A percentile compares a stretch with the other conserved stretches of the same genome.
Conservation (phyloP, 1,140 invertebrate species). For the Andricus grossulariae region DNA sequence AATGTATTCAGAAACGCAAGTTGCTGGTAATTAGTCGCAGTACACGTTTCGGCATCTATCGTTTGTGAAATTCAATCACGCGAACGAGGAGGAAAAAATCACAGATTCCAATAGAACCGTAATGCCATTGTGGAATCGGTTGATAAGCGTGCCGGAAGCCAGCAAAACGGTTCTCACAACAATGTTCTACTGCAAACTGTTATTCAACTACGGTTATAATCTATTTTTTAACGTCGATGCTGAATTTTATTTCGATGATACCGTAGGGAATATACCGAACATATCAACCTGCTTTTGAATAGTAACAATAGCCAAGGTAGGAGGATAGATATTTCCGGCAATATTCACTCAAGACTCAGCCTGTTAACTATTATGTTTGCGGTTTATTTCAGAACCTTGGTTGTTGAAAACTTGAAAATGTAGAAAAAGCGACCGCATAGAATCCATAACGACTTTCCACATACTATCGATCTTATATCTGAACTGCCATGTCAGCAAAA, state of each 20-base stretch:
- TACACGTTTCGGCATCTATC: neutral
- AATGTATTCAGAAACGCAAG: neutral
- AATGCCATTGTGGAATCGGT: constrained; percentile 1
- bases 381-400: no score
- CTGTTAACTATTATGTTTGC: no score
- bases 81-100: neutral
- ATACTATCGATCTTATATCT: constrained; percentile 62
- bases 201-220: neutral
- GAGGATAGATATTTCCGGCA: no score
- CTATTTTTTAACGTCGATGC: neutral
- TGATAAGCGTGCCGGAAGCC: constrained; percentile 21
- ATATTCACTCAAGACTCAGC: no score
- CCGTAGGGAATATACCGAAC: no score
- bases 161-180: constrained; percentile 7
- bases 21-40: neutral
- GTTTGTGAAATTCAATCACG: constrained; percentile 22
- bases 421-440: no score
- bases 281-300: no score
- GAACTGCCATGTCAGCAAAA: constrained; percentile 33
- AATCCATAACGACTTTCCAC: constrained; percentile 49
- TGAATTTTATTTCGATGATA: no score
- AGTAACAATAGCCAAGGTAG: no score
- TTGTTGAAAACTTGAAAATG: no score
- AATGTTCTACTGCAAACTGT: neutral
- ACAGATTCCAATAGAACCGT: constrained; percentile 20